These are phyloP conservation scores for Spongilla lacustris DNA, from an alignment of 37 sponge, comb jelly and placozoan genomes.

Conservation along the genomic window DNA sequence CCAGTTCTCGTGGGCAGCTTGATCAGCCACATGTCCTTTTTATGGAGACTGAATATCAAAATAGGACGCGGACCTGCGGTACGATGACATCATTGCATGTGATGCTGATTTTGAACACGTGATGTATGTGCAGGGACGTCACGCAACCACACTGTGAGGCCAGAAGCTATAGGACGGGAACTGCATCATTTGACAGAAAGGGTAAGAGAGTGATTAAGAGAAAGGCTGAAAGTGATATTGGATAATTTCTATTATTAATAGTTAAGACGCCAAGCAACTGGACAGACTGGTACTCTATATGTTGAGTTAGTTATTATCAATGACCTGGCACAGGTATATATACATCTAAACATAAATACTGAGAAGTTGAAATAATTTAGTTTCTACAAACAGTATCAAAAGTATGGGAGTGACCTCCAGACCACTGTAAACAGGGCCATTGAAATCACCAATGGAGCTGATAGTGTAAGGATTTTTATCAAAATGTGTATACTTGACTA, in stretches of 20 bases:
- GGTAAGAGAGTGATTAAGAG: background rate
- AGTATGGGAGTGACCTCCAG: background rate
- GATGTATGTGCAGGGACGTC: background rate
- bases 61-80: constrained; percentile 37
- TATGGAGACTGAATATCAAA: constrained; percentile 26
- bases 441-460: constrained; percentile 48
- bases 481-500: background rate
- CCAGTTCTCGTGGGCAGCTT: constrained; percentile 2
- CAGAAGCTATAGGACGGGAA: background rate
- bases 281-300: constrained; percentile 8
- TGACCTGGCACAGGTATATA: constrained; percentile 41
- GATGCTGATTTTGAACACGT: no score
- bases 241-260: no score
- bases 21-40: constrained; percentile 40
- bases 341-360: background rate
- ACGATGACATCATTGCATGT: background rate
- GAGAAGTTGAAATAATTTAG: background rate
- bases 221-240: background rate
- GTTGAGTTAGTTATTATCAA: constrained; percentile 65
- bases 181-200: background rate
- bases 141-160: background rate
- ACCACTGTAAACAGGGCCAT: constrained; percentile 29
- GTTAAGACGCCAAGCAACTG: constrained; percentile 13
- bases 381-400: background rate
- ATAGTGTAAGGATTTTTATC: constrained; percentile 43